A percentile compares a stretch with the other conserved stretches of the same genome.
These are phyloP conservation scores for Lampris megalopsis DNA, from an alignment of 2,113 vertebrate genomes.

Conservation along the genomic window DNA sequence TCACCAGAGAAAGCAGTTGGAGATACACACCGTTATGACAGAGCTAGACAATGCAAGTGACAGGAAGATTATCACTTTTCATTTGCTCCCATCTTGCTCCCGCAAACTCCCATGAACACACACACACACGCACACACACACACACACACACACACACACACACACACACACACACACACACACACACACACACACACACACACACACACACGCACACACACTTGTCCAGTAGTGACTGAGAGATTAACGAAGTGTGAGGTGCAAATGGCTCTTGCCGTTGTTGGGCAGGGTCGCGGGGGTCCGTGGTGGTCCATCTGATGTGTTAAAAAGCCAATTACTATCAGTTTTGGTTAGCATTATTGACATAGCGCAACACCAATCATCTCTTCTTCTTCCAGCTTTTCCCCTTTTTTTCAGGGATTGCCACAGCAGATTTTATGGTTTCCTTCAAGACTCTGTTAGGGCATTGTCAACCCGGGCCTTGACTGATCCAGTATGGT, in stretches of 20 bases:
- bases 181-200: background rate
- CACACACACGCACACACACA: background rate
- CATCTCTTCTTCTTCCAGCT: background rate
- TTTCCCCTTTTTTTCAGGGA: background rate
- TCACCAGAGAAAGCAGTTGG: constrained; percentile 63
- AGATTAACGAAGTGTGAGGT: constrained; percentile 61
- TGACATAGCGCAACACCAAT: constrained; percentile 8
- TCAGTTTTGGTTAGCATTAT: constrained; percentile 22
- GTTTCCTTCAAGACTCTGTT: background rate
- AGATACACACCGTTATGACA: constrained; percentile 48
- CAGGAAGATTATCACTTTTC: constrained; percentile 58
- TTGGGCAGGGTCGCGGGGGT: constrained; percentile 58
- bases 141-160: background rate
- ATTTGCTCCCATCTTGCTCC: constrained; percentile 21
- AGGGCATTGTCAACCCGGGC: background rate
- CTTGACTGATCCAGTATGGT: no score
- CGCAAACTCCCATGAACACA: constrained; percentile 8
- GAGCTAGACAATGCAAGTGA: constrained; percentile 52
- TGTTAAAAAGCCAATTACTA: constrained; percentile 72
- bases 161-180: background rate
- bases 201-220: background rate
- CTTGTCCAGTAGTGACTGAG: constrained; percentile 16
- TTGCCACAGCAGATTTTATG: no score
- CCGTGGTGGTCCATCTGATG: constrained; percentile 54
- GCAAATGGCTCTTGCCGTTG: constrained; percentile 26